Percentiles rank a stretch among this genome's conserved stretches.
These are phyloP conservation scores for Tinea semifulvella DNA, from an alignment of 2,888 invertebrate genomes.

Conservation along the genomic window DNA sequence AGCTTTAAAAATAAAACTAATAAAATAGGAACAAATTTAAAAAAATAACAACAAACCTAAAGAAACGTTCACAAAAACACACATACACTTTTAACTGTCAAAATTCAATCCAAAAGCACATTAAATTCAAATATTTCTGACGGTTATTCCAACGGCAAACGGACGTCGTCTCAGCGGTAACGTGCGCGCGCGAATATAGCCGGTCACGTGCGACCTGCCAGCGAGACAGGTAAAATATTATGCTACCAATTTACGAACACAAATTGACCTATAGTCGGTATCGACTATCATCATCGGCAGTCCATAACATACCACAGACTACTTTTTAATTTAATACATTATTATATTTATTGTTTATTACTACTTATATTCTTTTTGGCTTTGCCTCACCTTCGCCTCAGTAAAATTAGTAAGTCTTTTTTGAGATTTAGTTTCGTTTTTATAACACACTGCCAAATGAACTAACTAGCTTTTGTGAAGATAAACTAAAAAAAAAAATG, in stretches of 20 bases:
- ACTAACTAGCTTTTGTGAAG: too few species aligned
- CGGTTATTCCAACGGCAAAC: constrained; percentile 2
- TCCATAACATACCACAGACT: too few species aligned
- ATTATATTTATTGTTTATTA: too few species aligned
- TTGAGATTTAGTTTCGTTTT: too few species aligned
- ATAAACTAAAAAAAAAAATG: too few species aligned
- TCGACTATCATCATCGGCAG: background rate
- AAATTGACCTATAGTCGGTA: background rate
- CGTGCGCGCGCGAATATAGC: constrained; percentile 2
- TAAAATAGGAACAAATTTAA: background rate
- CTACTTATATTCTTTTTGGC: too few species aligned
- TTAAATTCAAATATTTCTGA: constrained; percentile 2
- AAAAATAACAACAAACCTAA: background rate
- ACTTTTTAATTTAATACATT: too few species aligned
- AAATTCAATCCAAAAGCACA: constrained; percentile 1
- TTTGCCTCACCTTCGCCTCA: too few species aligned
- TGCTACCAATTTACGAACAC: background rate
- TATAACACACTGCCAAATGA: too few species aligned
- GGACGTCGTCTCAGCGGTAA: background rate
- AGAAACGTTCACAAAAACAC: constrained; percentile 1
- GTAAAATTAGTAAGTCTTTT: too few species aligned
- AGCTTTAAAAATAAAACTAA: background rate
- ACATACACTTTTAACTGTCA: background rate
- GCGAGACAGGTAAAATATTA: background rate
- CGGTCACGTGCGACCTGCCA: constrained; percentile 7